phyloP scores from a whole-genome alignment of 2,797 vertebrate genomes.

The Gallinago stenura region DNA sequence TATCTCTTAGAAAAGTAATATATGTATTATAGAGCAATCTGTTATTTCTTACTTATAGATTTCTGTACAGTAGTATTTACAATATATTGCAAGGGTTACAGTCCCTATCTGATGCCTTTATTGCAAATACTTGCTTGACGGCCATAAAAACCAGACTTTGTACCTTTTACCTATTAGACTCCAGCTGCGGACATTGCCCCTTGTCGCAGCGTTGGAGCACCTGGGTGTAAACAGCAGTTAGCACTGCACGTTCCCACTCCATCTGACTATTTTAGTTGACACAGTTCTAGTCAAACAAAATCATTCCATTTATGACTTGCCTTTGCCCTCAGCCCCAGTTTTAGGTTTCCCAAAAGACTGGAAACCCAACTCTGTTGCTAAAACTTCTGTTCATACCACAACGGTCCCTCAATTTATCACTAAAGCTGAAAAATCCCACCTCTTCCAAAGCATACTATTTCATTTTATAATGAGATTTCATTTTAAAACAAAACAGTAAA shows the following conservation, averaged over 20 bases:
- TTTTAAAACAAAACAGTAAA: not conserved
- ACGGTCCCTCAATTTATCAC: not conserved
- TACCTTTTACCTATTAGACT: not conserved
- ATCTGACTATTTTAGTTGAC: constrained; percentile 1
- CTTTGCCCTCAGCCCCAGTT: not conserved
- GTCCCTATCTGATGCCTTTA: not conserved
- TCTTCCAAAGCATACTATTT: not conserved
- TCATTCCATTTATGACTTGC: not conserved
- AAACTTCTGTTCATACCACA: not conserved
- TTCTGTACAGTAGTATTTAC: constrained; percentile 70
- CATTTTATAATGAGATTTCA: too few relatives aligned
- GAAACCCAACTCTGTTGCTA: not conserved
- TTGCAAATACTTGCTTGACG: constrained; percentile 6
- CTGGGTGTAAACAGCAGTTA: not conserved
- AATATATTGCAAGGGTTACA: constrained; percentile 41
- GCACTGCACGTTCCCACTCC: not conserved
- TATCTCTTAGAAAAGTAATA: constrained; percentile 37
- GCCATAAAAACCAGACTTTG: constrained; percentile 52
- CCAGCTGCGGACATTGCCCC: not conserved
- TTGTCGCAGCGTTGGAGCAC: constrained; percentile 1
- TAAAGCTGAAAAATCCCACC: not conserved
- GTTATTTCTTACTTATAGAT: constrained; percentile 32
- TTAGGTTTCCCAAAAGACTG: not conserved
- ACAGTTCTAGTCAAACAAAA: not conserved
- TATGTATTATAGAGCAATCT: constrained; percentile 48